Percentiles rank a stretch among this genome's conserved stretches.
Evolutionary conservation across 1,140 invertebrate genomes (phyloP).

Genomic region (Cotesia glomerata): DNA sequence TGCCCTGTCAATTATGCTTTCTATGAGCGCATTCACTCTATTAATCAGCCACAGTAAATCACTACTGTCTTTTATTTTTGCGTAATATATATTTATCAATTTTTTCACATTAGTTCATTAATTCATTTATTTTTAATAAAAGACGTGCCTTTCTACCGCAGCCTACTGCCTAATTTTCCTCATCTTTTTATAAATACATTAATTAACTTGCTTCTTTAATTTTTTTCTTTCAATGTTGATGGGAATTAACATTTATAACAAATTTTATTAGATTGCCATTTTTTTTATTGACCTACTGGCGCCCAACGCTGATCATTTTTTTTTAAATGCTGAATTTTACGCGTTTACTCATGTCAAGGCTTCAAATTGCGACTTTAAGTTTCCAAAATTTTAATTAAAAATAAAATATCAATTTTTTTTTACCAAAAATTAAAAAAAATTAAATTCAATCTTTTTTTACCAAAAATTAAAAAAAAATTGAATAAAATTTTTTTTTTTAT

Average conservation of each 20-base stretch:
- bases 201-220: no score
- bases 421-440: no score
- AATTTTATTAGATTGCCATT: slow-evolving; percentile 37
- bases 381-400: no score
- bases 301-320: slow-evolving; percentile 15
- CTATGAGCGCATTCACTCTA: slow-evolving; percentile 51
- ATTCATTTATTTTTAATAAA: slow-evolving; percentile 51
- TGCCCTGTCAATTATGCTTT: slow-evolving; percentile 45
- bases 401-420: no score
- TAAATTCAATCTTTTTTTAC: no score
- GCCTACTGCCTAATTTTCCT: slow-evolving; percentile 51
- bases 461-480: no score
- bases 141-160: slow-evolving; percentile 57
- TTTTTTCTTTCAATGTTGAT: no score
- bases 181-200: slow-evolving; percentile 47
- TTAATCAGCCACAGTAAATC: slow-evolving; percentile 52
- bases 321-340: neutral
- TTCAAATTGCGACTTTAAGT: no score
- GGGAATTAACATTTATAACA: no score
- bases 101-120: slow-evolving; percentile 18
- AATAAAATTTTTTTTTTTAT: no score
- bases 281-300: slow-evolving; percentile 6
- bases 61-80: slow-evolving; percentile 53
- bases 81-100: slow-evolving; percentile 51
- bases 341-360: no score